Evolutionary conservation across 2,113 vertebrate genomes (phyloP), one percentile per base, ranked within the genome.

Genomic region (Lanius collurio): DNA sequence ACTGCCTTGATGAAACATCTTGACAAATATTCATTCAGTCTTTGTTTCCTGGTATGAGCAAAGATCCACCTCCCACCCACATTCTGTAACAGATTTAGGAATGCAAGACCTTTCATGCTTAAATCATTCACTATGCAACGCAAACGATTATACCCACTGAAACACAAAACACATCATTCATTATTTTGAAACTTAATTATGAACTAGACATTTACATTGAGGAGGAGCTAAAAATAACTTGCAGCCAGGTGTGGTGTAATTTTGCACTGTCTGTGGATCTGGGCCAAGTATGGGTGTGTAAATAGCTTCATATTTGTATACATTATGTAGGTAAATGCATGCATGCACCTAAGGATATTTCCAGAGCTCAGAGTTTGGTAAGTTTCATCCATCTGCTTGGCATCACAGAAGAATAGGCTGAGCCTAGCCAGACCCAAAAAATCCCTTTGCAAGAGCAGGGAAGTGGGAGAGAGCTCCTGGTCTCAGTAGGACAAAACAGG

Each of bases 41-140:
- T 94, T 94, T 93, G 82, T 85, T 93, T 95, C 87, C 82, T 79
- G 75, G 67, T 90, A 87, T 50, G 82, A 95, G 89, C 67, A 82
- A 89, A 96, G 90, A 94, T 88, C 79, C 70, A 94, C 90, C 94
- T 94, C 79, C 89, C 92, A 87, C 87, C 95, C 87, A 94, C 94
- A 41, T 78, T 95, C 93, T 92, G 82, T 67, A 94, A 56, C 75
- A 93, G 79, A 88, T 67, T 94, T 88, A 94, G 93, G 90, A 94
- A 95, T 94, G 83, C 68, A 90, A 80, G 93, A 88, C 52, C 76
- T 95, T 88, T 96, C 92, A 96, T 78, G 85, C 67, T 86, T 78
- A 88, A 95, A 96, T 92, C 92, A 94, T 59, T 74, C 85, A 86
- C 88, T 92, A 26, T 75, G 68, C 60, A 88, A 94, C 0, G 7